Conservation (phyloP, 2,888 invertebrate genomes). For the Gonocerus acuteangulatus region DNA sequence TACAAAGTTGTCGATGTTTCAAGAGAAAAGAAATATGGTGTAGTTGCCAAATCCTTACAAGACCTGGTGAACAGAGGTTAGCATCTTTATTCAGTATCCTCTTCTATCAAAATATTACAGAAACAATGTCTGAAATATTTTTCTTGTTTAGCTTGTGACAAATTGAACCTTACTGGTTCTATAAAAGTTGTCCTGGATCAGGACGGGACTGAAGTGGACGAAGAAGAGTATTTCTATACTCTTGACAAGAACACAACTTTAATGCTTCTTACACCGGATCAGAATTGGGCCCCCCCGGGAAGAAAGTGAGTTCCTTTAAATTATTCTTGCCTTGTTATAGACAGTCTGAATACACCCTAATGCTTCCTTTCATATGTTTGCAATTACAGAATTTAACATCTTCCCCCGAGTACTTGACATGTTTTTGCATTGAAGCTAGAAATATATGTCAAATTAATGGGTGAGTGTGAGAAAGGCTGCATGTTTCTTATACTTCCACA, state of each 20-base stretch:
- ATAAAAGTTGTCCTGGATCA: slow-evolving; percentile 79
- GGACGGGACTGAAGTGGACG: slow-evolving; percentile 92
- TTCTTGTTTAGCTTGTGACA: slow-evolving; percentile 53
- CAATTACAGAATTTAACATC: neutral
- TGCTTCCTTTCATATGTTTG: neutral
- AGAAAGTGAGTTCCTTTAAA: slow-evolving; percentile 25
- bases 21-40: slow-evolving; percentile 72
- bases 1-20: slow-evolving; percentile 73
- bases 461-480: slow-evolving; percentile 1
- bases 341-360: neutral
- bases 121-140: slow-evolving; percentile 7
- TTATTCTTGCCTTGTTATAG: neutral
- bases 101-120: neutral
- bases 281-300: slow-evolving; percentile 39
- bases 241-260: slow-evolving; percentile 78
- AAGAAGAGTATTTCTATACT: slow-evolving; percentile 89
- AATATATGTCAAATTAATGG: neutral
- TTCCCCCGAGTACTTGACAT: neutral
- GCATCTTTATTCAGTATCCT: neutral
- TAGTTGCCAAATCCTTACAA: slow-evolving; percentile 69
- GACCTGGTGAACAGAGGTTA: slow-evolving; percentile 61
- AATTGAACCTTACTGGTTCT: slow-evolving; percentile 51
- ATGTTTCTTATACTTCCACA: neutral
- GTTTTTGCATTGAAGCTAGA: slow-evolving; percentile 1
- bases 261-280: slow-evolving; percentile 56